A percentile compares a stretch with the other conserved stretches of the same genome.
Conservation (phyloP, 2,113 vertebrate species). For the Coreoperca whiteheadi region DNA sequence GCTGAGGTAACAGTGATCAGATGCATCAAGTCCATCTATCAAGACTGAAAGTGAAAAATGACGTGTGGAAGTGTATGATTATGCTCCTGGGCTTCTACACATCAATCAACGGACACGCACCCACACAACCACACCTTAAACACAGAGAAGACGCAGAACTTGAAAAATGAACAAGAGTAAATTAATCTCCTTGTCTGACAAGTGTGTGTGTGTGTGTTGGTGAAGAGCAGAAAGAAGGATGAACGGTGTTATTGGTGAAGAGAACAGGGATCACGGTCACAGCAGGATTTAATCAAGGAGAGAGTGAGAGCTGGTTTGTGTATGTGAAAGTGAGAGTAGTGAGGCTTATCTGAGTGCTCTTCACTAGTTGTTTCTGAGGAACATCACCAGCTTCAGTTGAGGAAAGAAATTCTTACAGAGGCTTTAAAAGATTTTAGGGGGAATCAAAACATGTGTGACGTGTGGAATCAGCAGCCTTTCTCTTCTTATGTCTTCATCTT, state of each 20-base stretch:
- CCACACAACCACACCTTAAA: slow-evolving; percentile 65
- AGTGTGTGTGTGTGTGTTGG: slow-evolving; percentile 29
- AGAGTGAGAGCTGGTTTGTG: slow-evolving; percentile 42
- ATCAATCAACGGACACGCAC: slow-evolving; percentile 73
- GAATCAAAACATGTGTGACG: slow-evolving; percentile 22
- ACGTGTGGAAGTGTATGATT: slow-evolving; percentile 83
- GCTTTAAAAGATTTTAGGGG: slow-evolving; percentile 37
- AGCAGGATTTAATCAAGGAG: slow-evolving; percentile 74
- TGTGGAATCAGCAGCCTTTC: slow-evolving; percentile 16
- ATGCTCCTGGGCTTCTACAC: slow-evolving; percentile 68
- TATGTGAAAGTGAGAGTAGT: slow-evolving; percentile 1
- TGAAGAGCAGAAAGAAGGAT: slow-evolving; percentile 54
- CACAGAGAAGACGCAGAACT: slow-evolving; percentile 59
- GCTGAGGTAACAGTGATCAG: slow-evolving; percentile 73
- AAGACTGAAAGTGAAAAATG: slow-evolving; percentile 81
- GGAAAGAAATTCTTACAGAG: not conserved
- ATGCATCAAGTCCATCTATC: slow-evolving; percentile 73
- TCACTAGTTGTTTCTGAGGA: slow-evolving; percentile 13
- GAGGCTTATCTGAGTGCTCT: slow-evolving; percentile 30
- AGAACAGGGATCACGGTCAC: slow-evolving; percentile 67
- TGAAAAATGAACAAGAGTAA: slow-evolving; percentile 80
- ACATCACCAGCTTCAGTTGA: slow-evolving; percentile 11
- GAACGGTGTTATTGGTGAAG: slow-evolving; percentile 59
- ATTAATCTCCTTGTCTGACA: slow-evolving; percentile 74
- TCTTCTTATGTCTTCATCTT: slow-evolving; percentile 24